Evolutionary conservation across 92 coral and sea anemone species (phyloP).

Genomic region (Parazoanthus atlanticus): DNA sequence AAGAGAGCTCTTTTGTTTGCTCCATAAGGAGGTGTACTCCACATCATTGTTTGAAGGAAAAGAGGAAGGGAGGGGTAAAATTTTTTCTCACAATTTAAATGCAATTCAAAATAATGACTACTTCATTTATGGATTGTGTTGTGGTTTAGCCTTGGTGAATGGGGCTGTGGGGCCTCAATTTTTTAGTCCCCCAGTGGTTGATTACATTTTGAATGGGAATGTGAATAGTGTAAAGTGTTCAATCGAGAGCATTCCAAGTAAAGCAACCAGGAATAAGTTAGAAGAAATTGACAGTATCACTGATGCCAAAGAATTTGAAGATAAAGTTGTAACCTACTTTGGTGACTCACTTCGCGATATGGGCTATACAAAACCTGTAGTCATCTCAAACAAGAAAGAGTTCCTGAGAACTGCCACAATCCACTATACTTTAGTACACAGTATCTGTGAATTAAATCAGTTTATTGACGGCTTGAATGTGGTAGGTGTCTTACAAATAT

Average conservation of each 20-base stretch:
- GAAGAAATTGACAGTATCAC: conserved; percentile 29
- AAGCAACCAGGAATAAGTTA: conserved; percentile 35
- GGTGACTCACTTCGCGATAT: conserved; percentile 34
- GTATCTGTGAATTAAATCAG: conserved; percentile 58
- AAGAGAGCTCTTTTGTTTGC: conserved; percentile 40
- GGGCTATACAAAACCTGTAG: conserved; percentile 28
- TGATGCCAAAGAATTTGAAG: conserved; percentile 36
- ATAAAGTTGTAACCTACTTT: conserved; percentile 30
- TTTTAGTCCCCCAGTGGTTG: conserved; percentile 64
- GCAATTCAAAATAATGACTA: conserved; percentile 57
- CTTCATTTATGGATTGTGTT: conserved; percentile 62
- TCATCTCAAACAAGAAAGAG: conserved; percentile 45
- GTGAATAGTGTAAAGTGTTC: conserved; percentile 46
- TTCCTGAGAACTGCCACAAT: conserved; percentile 49
- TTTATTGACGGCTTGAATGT: conserved; percentile 62
- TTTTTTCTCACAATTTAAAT: conserved; percentile 63
- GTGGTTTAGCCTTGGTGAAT: conserved; percentile 64
- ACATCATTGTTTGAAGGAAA: conserved; percentile 21
- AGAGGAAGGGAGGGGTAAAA: conserved; percentile 44
- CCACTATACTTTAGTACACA: conserved; percentile 52
- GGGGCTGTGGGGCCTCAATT: conserved; percentile 72
- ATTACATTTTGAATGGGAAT: conserved; percentile 55
- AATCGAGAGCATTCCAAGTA: conserved; percentile 53
- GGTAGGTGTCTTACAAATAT: conserved; percentile 49
- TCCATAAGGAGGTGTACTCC: conserved; percentile 36